Evolutionary conservation across 1,140 invertebrate genomes (phyloP), one percentile per base, ranked within the genome.

Genomic region (Gonioctena quinquepunctata): DNA sequence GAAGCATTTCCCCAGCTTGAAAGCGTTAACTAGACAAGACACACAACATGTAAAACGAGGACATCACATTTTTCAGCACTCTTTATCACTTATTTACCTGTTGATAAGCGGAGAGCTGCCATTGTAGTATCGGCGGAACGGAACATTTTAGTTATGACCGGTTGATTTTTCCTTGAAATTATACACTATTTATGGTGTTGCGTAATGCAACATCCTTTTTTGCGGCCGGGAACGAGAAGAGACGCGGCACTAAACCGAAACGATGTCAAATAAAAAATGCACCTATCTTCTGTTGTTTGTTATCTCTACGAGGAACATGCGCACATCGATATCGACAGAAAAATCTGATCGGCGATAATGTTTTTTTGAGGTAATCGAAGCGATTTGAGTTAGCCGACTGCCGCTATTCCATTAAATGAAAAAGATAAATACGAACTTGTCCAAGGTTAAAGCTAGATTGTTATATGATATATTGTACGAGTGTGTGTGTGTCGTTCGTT

Each of bases 21-120:
- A 54, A 48, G 54, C 54, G 26, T 25, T 21, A 66, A n/a, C n/a
- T 27, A 66, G 19, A 66, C 50, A 59, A 59, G 8, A 67, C 52
- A 60, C 50, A 56, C 1, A 50, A 64, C 28, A 48, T 49, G 4
- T 21, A 49, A n/a, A n/a, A 49, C 13, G 42, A 22, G 33, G 33
- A 64, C 42, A 64, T 42, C 42, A 50, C 21, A 22, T 54, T 56
- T 52, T 49, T 27, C 11, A 27, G n/a, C 57, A 13, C 2, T 1
- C 21, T 18, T 61, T 27, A 61, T 27, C 59, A 27, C 59, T 61
- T 50, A 64, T 48, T 64, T 52, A 64, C 62, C 62, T 64, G 42
- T 7, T 23, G 33, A 64, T 64, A 50, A 64, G 16, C 62, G n/a
- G n/a, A 22, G 33, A 28, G 23, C 8, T n/a, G 16, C 13, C 54